Conservation (phyloP, 2,113 vertebrate species). For the Nyctibius bracteatus region DNA sequence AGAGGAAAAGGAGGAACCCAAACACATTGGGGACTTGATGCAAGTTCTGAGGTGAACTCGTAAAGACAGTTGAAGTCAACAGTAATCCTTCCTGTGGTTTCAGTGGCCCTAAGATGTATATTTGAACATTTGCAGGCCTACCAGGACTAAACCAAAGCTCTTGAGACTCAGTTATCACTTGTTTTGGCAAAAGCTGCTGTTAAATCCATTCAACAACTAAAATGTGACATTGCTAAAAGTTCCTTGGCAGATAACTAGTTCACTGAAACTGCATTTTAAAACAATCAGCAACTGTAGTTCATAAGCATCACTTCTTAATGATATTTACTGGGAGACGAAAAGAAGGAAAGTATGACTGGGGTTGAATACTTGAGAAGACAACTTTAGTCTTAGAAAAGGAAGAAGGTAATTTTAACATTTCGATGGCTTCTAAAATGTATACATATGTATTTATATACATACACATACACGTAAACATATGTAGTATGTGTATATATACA, state of each 20-base stretch:
- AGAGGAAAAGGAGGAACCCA: not conserved
- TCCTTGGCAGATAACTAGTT: not conserved
- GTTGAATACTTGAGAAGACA: not conserved
- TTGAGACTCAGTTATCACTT: not conserved
- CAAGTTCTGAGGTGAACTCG: not conserved
- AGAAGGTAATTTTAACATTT: not conserved
- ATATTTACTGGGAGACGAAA: not conserved
- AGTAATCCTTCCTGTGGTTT: not conserved
- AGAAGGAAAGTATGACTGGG: not conserved
- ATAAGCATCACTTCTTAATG: not conserved
- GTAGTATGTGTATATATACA: not conserved
- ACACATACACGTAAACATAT: not conserved
- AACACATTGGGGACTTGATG: not conserved
- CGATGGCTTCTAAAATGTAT: not conserved
- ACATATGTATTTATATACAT: too few species aligned
- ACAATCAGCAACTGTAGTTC: not conserved
- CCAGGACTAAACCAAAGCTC: not conserved
- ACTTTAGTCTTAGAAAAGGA: not conserved
- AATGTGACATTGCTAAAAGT: slow-evolving; percentile 5
- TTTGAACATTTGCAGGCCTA: not conserved
- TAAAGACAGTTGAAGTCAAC: not conserved
- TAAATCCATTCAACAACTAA: not conserved
- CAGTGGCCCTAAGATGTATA: not conserved
- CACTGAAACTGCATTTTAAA: not conserved
- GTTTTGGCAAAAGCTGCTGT: not conserved